A percentile compares a stretch with the other conserved stretches of the same genome.
phyloP scores from a whole-genome alignment of 2,797 vertebrate species.

The Staurois parvus region DNA sequence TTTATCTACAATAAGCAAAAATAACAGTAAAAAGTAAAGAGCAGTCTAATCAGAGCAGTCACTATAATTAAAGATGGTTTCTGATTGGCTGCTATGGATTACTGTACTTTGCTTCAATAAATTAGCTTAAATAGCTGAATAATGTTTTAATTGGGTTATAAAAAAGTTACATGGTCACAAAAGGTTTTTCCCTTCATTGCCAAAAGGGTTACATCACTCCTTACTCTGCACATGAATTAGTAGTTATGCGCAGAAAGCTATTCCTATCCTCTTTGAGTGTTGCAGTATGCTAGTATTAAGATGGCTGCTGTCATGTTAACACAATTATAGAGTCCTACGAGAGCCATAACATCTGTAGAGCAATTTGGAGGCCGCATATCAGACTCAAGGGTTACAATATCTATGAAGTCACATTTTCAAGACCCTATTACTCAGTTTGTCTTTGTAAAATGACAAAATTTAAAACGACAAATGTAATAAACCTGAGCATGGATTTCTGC shows the following conservation, averaged over 20 bases:
- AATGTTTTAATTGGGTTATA: background rate
- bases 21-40: too few relatives aligned
- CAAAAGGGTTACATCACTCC: background rate
- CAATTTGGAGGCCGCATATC: background rate
- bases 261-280: background rate
- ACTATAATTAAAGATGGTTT: too few relatives aligned
- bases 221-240: background rate
- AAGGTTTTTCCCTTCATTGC: background rate
- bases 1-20: too few relatives aligned
- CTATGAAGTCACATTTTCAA: background rate
- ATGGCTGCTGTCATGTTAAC: constrained; percentile 1
- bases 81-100: too few relatives aligned
- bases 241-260: background rate
- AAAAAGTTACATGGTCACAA: background rate
- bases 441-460: background rate
- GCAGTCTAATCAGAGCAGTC: too few relatives aligned
- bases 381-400: background rate
- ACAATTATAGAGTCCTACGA: background rate
- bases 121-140: background rate
- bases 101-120: background rate
- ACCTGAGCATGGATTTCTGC: background rate
- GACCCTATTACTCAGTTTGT: background rate
- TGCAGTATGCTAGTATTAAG: constrained; percentile 7
- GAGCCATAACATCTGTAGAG: background rate
- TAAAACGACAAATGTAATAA: background rate